phyloP scores from a whole-genome alignment of 2,113 vertebrate genomes.

The Etia nguti region DNA sequence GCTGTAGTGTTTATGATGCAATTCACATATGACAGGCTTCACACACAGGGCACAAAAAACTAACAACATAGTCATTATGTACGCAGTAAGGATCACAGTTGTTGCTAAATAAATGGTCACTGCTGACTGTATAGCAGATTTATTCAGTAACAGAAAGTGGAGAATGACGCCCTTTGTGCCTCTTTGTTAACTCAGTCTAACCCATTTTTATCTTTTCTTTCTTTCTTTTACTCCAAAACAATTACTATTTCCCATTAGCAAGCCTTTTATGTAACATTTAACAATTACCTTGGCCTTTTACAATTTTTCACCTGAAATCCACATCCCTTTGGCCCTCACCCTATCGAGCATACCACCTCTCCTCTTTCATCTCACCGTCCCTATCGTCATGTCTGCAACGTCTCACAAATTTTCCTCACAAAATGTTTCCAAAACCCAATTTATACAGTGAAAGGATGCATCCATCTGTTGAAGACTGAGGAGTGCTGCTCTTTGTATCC shows the following conservation, averaged over 20 bases:
- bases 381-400: conserved; percentile 41
- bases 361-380: conserved; percentile 35
- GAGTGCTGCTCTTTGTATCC: background rate
- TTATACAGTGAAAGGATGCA: conserved; percentile 62
- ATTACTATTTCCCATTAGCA: background rate
- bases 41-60: background rate
- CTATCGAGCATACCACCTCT: background rate
- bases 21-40: conserved; percentile 1
- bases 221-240: conserved; percentile 7
- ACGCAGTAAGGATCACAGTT: background rate
- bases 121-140: background rate
- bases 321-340: conserved; percentile 19
- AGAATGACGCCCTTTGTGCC: background rate
- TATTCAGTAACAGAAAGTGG: background rate
- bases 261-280: conserved; percentile 30
- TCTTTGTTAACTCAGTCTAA: conserved; percentile 10
- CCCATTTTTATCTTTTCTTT: conserved; percentile 28
- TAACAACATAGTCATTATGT: conserved; percentile 1
- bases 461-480: conserved; percentile 51
- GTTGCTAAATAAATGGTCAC: background rate
- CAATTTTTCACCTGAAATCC: conserved; percentile 19
- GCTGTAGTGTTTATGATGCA: background rate
- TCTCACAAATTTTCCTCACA: conserved; percentile 27
- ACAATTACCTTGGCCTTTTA: conserved; percentile 24
- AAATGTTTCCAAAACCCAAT: conserved; percentile 65